Conservation (phyloP, 2,113 vertebrate species). For the Mesocricetus auratus region DNA sequence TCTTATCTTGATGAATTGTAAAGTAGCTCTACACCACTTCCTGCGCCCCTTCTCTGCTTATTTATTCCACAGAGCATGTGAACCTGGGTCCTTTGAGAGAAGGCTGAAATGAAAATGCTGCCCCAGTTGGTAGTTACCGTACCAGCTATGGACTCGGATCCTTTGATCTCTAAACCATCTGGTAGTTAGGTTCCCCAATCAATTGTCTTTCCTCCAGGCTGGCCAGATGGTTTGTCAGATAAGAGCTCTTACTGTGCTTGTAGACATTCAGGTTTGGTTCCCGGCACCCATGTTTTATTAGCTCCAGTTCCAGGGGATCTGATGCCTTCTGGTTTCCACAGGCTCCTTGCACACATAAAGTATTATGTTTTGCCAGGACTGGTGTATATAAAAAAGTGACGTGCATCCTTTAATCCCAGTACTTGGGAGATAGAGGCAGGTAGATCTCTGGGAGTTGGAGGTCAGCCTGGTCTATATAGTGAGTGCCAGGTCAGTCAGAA, state of each 20-base stretch:
- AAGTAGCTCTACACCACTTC: conserved; percentile 68
- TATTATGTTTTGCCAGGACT: background rate
- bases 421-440: background rate
- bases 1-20: conserved; percentile 62
- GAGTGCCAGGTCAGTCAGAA: background rate
- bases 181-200: background rate
- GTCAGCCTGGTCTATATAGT: background rate
- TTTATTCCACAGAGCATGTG: conserved; percentile 54
- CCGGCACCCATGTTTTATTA: background rate
- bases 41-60: conserved; percentile 64
- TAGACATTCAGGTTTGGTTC: background rate
- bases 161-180: background rate
- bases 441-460: background rate
- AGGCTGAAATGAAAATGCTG: conserved; percentile 44
- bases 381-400: background rate
- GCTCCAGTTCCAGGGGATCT: background rate
- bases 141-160: background rate
- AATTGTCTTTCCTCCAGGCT: background rate
- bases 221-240: background rate
- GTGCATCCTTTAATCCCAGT: background rate
- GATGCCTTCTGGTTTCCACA: background rate
- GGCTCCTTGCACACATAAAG: background rate
- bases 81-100: conserved; percentile 50
- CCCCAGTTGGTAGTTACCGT: conserved; percentile 1
- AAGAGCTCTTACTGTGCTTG: background rate